phyloP scores from a whole-genome alignment of 2,113 vertebrate species.

The Plecotus auritus region DNA sequence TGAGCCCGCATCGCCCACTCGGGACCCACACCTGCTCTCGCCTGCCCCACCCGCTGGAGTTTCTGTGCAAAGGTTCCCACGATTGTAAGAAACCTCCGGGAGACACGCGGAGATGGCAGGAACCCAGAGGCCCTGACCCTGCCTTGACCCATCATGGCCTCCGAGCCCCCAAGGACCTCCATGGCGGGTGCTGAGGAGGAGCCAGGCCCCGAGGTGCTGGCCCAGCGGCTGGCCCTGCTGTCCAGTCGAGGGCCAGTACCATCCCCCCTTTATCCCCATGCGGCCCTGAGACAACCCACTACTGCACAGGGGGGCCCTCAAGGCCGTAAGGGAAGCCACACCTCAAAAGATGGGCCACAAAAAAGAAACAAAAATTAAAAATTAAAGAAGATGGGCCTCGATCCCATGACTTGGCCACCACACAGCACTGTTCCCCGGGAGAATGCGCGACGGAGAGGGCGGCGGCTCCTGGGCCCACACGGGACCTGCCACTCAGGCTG shows the following conservation, averaged over 20 bases:
- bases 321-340: background rate
- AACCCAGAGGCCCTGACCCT: background rate
- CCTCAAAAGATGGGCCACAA: background rate
- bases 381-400: background rate
- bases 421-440: background rate
- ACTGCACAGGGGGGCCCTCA: background rate
- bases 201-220: no score
- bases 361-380: no score
- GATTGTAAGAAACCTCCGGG: background rate
- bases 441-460: background rate
- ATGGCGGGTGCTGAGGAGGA: background rate
- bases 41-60: background rate
- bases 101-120: background rate
- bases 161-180: background rate
- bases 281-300: background rate
- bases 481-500: fast-evolving
- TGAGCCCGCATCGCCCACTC: background rate
- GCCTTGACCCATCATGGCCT: no score
- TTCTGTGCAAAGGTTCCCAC: background rate
- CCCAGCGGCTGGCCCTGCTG: background rate
- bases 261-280: background rate
- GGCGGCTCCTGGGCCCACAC: background rate
- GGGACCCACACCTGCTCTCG: background rate
- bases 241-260: background rate
- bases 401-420: background rate